These are phyloP conservation scores for Sterna hirundo DNA, from an alignment of 2,113 vertebrate genomes.

Conservation along the genomic window DNA sequence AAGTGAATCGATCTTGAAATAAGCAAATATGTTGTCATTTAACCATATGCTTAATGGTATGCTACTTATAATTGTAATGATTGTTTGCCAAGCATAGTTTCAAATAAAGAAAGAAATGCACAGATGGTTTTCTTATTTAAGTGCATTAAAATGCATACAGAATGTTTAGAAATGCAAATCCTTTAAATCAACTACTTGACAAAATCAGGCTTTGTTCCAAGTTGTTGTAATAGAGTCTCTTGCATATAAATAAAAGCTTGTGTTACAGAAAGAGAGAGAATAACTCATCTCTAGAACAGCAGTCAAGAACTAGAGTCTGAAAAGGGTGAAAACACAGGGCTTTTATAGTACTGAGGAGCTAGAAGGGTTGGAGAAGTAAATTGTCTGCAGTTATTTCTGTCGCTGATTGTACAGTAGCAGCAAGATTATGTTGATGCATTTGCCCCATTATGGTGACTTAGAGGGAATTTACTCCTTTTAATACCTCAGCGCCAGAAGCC, in stretches of 20 bases:
- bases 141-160: conserved; percentile 56
- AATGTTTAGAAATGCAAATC: conserved; percentile 62
- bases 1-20: conserved; percentile 8
- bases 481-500: neutral
- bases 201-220: conserved; percentile 52
- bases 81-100: conserved; percentile 12
- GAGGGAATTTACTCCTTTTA: conserved; percentile 1
- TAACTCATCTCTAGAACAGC: conserved; percentile 44
- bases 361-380: neutral
- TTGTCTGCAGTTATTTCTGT: conserved; percentile 6
- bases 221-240: conserved; percentile 10
- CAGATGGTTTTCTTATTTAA: conserved; percentile 61
- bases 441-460: neutral
- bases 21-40: conserved; percentile 11
- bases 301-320: neutral
- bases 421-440: conserved; percentile 45
- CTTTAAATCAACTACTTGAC: conserved; percentile 51
- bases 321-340: neutral
- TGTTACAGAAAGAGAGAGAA: neutral
- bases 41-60: conserved; percentile 3
- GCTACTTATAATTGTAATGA: conserved; percentile 34
- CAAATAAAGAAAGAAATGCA: conserved; percentile 40
- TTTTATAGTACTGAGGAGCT: neutral
- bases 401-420: neutral
- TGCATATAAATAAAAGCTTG: conserved; percentile 43